phyloP scores from a whole-genome alignment of 2,113 vertebrate genomes.

The Dermatemys mawii region DNA sequence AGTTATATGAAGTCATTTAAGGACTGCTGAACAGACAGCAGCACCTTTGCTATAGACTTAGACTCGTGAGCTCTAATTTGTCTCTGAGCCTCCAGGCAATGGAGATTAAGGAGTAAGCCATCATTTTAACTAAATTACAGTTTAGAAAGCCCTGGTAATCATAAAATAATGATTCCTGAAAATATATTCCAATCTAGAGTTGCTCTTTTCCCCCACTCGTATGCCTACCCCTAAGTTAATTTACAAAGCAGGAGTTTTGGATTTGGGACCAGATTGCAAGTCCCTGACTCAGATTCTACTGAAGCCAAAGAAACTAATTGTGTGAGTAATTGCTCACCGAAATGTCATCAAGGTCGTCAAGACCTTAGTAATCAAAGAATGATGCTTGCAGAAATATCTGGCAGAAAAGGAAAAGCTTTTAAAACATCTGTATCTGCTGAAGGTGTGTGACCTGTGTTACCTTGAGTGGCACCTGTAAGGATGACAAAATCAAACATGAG shows the following conservation, averaged over 20 bases:
- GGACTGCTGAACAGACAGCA: background rate
- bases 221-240: too few species aligned
- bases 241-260: background rate
- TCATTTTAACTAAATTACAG: background rate
- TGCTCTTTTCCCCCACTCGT: background rate
- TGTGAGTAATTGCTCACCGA: accelerated
- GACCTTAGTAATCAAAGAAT: background rate
- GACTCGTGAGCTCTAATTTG: background rate
- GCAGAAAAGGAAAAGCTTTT: background rate
- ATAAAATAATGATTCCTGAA: background rate
- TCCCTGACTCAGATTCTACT: background rate
- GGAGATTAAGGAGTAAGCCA: background rate
- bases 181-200: background rate
- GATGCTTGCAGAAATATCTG: background rate
- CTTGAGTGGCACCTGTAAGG: background rate
- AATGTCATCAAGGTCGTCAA: too few species aligned
- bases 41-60: background rate
- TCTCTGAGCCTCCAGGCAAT: accelerated
- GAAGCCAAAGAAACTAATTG: accelerated
- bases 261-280: background rate
- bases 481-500: background rate
- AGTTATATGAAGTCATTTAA: background rate
- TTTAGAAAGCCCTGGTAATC: background rate
- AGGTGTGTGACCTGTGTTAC: background rate
- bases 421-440: background rate